Conservation (phyloP, 1,140 invertebrate genomes). For the Vollenhovia emeryi region DNA sequence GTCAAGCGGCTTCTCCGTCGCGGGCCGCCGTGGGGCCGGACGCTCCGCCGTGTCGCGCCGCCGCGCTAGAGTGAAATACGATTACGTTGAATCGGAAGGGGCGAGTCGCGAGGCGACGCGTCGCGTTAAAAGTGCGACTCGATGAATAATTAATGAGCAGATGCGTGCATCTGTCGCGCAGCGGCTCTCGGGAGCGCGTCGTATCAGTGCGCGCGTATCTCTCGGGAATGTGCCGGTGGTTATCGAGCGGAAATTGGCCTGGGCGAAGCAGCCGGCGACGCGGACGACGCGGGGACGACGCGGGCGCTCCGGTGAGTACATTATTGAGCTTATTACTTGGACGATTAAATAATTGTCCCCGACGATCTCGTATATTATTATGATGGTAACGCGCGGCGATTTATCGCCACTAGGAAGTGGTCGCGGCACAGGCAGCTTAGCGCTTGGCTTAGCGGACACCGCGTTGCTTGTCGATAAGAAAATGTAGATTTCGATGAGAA, state of each 20-base stretch:
- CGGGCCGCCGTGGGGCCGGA: neutral
- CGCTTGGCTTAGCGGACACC: too few species aligned
- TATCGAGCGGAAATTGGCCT: neutral
- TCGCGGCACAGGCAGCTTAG: neutral
- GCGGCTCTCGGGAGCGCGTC: neutral
- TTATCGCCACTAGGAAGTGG: neutral
- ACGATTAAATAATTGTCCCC: neutral
- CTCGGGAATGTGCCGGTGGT: neutral
- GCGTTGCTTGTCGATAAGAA: neutral
- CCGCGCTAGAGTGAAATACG: neutral
- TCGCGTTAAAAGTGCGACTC: neutral
- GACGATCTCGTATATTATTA: neutral
- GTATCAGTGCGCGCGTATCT: neutral
- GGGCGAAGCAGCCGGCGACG: neutral
- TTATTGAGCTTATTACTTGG: neutral
- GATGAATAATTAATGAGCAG: constrained; percentile 33
- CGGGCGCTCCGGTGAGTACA: neutral
- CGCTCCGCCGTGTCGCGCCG: too few species aligned
- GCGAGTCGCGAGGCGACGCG: neutral
- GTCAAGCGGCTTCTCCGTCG: neutral
- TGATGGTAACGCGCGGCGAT: neutral
- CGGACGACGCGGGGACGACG: too few species aligned
- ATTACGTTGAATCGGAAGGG: neutral
- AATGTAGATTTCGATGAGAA: neutral
- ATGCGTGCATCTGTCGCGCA: neutral